Evolutionary conservation across 1,140 invertebrate genomes (phyloP).

Genomic region (Pollicipes pollicipes): DNA sequence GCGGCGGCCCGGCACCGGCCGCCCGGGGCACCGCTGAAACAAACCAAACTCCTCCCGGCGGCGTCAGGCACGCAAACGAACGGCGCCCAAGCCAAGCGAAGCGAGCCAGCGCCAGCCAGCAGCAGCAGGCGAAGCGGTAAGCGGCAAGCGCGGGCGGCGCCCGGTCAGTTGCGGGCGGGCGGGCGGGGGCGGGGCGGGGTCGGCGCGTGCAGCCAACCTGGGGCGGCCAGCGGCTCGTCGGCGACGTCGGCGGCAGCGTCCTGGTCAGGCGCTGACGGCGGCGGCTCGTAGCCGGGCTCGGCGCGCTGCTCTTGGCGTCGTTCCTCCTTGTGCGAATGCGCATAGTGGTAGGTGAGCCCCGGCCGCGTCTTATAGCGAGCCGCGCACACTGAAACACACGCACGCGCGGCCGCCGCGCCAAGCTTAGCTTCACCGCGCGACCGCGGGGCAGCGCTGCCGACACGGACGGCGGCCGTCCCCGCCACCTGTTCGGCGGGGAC

Average conservation of each 20-base stretch:
- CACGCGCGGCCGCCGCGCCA: slow-evolving; percentile 5
- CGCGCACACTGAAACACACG: slow-evolving; percentile 59
- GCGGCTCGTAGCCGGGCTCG: slow-evolving; percentile 19
- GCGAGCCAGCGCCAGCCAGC: too few relatives aligned
- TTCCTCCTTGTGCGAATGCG: slow-evolving; percentile 73
- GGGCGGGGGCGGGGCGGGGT: too few relatives aligned
- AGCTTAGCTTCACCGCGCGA: too few relatives aligned
- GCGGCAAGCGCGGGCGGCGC: slow-evolving; percentile 13
- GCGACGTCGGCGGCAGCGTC: slow-evolving; percentile 14
- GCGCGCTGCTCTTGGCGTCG: slow-evolving; percentile 20
- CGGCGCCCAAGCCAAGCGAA: too few relatives aligned
- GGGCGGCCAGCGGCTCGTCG: slow-evolving; percentile 19
- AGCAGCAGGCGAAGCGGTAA: too few relatives aligned
- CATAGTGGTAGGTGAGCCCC: slow-evolving; percentile 90
- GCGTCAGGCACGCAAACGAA: too few relatives aligned
- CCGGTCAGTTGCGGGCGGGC: slow-evolving; percentile 8
- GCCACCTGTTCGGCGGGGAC: too few relatives aligned
- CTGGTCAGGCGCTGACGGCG: slow-evolving; percentile 11
- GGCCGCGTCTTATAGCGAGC: slow-evolving; percentile 93
- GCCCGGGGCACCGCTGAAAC: too few relatives aligned
- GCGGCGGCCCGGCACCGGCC: too few relatives aligned
- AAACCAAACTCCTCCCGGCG: too few relatives aligned
- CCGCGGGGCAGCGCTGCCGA: too few relatives aligned
- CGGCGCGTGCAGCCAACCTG: slow-evolving; percentile 9
- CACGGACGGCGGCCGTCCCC: too few relatives aligned